Percentiles rank a stretch among this genome's conserved stretches.
These are phyloP conservation scores for Plebejus argus DNA, from an alignment of 2,888 invertebrate species.

Conservation along the genomic window DNA sequence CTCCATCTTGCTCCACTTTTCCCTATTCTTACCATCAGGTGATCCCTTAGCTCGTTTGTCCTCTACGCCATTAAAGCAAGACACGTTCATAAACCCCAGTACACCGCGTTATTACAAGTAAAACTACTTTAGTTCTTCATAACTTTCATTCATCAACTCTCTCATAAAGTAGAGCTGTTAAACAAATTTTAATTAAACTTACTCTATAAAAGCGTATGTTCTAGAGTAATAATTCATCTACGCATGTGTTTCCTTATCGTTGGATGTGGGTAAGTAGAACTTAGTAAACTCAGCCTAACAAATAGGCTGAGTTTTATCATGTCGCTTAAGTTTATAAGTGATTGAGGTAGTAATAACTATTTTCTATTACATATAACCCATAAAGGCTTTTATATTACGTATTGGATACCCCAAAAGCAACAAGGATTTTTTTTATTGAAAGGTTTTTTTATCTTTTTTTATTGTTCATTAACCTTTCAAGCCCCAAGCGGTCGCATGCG, in stretches of 20 bases:
- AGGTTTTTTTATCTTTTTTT: too few species aligned
- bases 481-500: too few species aligned
- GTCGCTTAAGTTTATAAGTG: neutral
- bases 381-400: neutral
- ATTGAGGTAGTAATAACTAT: neutral
- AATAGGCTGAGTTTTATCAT: neutral
- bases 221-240: neutral
- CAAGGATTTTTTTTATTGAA: too few species aligned
- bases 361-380: neutral
- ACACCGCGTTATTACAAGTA: neutral
- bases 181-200: slow-evolving; percentile 32
- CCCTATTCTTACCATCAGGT: neutral
- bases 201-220: neutral
- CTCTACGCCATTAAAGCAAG: neutral
- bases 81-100: neutral
- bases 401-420: too few species aligned
- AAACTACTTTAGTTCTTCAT: slow-evolving; percentile 12
- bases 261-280: neutral
- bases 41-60: neutral
- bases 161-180: slow-evolving; percentile 11
- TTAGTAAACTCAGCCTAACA: neutral
- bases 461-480: too few species aligned
- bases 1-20: neutral
- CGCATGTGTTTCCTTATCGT: neutral
- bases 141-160: slow-evolving; percentile 19